Evolutionary conservation across 2,797 vertebrate genomes (phyloP).

Genomic region (Fistularia tabacaria): DNA sequence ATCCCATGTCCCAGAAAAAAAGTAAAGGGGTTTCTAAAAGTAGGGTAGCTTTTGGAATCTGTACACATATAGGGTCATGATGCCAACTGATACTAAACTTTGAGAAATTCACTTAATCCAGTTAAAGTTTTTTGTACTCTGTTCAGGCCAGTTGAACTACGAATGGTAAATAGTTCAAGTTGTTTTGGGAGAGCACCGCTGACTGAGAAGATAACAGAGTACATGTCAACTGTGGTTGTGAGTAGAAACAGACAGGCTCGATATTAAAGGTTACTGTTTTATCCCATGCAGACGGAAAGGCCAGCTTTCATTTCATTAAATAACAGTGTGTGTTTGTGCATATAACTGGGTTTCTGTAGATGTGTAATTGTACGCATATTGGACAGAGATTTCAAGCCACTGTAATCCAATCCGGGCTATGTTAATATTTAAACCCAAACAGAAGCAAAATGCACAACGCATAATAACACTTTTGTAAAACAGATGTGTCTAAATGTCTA

Average conservation of each 20-base stretch:
- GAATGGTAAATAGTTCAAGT: slow-evolving; percentile 30
- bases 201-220: slow-evolving; percentile 44
- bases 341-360: slow-evolving; percentile 1
- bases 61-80: slow-evolving; percentile 12
- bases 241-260: slow-evolving; percentile 43
- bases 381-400: neutral
- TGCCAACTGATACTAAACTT: slow-evolving; percentile 24
- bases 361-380: neutral
- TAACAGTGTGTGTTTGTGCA: slow-evolving; percentile 17
- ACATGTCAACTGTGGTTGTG: slow-evolving; percentile 39
- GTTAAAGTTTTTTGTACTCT: slow-evolving; percentile 40
- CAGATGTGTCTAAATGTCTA: no score
- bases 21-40: slow-evolving; percentile 31
- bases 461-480: no score
- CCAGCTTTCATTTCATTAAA: slow-evolving; percentile 59
- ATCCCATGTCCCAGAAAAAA: neutral
- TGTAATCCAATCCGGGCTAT: no score
- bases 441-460: no score
- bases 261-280: slow-evolving; percentile 60
- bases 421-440: no score
- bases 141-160: slow-evolving; percentile 55
- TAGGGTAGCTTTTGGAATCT: slow-evolving; percentile 26
- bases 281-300: slow-evolving; percentile 53
- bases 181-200: slow-evolving; percentile 46
- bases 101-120: slow-evolving; percentile 48